phyloP scores from a whole-genome alignment of 2,888 invertebrate genomes.

The Kuschelorhynchus macadamiae region DNA sequence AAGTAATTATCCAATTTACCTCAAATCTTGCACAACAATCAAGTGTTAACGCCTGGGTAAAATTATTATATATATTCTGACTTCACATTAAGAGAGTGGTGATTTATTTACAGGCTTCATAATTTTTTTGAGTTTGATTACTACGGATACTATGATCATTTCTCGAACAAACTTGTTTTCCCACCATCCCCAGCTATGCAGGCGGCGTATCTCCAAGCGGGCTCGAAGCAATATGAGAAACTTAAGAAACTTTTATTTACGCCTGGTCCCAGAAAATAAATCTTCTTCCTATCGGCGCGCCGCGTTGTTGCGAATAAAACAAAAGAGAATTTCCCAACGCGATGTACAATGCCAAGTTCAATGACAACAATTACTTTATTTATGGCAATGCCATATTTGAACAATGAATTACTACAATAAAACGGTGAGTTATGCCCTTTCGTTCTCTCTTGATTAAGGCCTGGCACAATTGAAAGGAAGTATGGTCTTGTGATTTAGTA shows the following conservation, averaged over 20 bases:
- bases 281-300: conserved; percentile 13
- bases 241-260: conserved; percentile 8
- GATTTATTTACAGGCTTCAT: no score
- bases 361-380: conserved; percentile 38
- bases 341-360: conserved; percentile 37
- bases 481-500: not conserved
- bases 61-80: no score
- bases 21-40: no score
- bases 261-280: conserved; percentile 27
- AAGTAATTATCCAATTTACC: no score
- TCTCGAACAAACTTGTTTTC: no score
- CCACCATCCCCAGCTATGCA: no score
- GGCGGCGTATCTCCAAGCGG: not conserved
- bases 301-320: conserved; percentile 28
- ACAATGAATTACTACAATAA: conserved; percentile 41
- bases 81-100: no score
- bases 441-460: conserved; percentile 27
- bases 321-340: conserved; percentile 29
- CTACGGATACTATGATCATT: no score
- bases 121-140: no score
- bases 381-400: conserved; percentile 37
- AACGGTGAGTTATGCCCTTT: conserved; percentile 27
- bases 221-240: conserved; percentile 7
- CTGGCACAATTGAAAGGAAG: conserved; percentile 21
- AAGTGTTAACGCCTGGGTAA: no score